Percentiles rank a stretch among this genome's conserved stretches.
Conservation (phyloP, 2,888 invertebrate genomes). For the Cantharis rufa region DNA sequence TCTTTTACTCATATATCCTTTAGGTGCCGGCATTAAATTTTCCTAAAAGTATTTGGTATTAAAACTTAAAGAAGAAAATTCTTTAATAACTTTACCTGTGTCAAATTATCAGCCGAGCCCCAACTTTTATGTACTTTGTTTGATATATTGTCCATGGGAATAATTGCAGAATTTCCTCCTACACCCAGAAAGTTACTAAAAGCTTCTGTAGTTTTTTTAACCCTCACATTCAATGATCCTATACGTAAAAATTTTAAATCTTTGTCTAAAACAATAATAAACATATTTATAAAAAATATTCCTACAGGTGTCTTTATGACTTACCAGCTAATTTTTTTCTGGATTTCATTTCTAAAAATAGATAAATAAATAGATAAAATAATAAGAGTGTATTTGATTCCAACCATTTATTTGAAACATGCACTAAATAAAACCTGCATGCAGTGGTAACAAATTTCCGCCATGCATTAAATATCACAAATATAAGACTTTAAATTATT, state of each 20-base stretch:
- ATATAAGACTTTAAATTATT: neutral
- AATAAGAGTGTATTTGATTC: neutral
- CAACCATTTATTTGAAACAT: constrained; percentile 8
- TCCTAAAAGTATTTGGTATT: constrained; percentile 26
- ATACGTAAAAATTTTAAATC: constrained; percentile 89
- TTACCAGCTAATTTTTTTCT: constrained; percentile 74
- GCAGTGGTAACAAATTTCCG: neutral
- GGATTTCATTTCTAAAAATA: constrained; percentile 72
- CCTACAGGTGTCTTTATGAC: neutral
- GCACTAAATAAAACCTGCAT: constrained; percentile 6
- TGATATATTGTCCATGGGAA: constrained; percentile 52
- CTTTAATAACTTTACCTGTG: constrained; percentile 58
- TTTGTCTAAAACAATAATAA: constrained; percentile 69
- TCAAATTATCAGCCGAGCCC: constrained; percentile 89
- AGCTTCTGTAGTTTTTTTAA: constrained; percentile 90
- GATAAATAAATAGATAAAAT: constrained; percentile 29
- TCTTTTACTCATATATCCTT: constrained; percentile 62
- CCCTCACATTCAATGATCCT: constrained; percentile 88
- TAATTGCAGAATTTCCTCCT: constrained; percentile 60
- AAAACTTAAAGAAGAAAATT: neutral
- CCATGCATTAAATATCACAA: neutral
- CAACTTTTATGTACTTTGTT: constrained; percentile 83
- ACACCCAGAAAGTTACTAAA: constrained; percentile 89
- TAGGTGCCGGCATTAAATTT: constrained; percentile 75
- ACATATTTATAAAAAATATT: neutral